Evolutionary conservation across 2,797 vertebrate species (phyloP).

Genomic region (Moxostoma hubbsi): DNA sequence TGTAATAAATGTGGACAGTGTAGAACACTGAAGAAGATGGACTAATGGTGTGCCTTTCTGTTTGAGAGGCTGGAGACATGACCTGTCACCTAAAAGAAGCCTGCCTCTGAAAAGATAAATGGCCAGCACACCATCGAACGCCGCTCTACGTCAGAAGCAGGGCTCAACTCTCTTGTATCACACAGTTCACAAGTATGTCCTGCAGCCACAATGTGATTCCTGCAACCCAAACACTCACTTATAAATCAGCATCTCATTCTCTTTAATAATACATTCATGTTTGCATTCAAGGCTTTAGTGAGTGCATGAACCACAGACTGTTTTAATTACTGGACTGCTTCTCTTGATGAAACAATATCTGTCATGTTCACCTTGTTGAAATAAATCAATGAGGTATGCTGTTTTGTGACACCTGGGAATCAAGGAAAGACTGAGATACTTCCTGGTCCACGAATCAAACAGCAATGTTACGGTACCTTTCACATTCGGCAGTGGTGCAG

Average conservation of each 20-base stretch:
- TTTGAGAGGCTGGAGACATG: not conserved
- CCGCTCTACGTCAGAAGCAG: conserved; percentile 73
- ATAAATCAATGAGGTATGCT: not conserved
- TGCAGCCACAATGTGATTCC: conserved; percentile 84
- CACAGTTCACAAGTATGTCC: conserved; percentile 87
- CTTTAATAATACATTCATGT: not conserved
- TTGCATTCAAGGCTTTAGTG: too few relatives aligned
- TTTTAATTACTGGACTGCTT: not conserved
- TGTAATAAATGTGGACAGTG: too few relatives aligned
- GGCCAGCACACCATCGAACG: conserved; percentile 83
- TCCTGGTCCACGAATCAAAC: conserved; percentile 22
- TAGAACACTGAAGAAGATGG: too few relatives aligned
- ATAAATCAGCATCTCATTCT: not conserved
- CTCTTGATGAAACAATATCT: not conserved
- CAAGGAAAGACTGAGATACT: not conserved
- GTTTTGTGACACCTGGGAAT: not conserved
- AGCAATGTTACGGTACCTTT: conserved; percentile 80
- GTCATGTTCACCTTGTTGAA: not conserved
- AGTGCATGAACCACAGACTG: not conserved
- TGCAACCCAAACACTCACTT: conserved; percentile 64
- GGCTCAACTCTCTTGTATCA: conserved; percentile 79
- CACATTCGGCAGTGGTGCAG: conserved; percentile 87
- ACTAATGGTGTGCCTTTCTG: not conserved
- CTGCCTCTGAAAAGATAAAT: conserved; percentile 90
- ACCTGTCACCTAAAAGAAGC: conserved; percentile 84